phyloP scores from a whole-genome alignment of 2,113 vertebrate genomes.

The Antechinus flavipes region DNA sequence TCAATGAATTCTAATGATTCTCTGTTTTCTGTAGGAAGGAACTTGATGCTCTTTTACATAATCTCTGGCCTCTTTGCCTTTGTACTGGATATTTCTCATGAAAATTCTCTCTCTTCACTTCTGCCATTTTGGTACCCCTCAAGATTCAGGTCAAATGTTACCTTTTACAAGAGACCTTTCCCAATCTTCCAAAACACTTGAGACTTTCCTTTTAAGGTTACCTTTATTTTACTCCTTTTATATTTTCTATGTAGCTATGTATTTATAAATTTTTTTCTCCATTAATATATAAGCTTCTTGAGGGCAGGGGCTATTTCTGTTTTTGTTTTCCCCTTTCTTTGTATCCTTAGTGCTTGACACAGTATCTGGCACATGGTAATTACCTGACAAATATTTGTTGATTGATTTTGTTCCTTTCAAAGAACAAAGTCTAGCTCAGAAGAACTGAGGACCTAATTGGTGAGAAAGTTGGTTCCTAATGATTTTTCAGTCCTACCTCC shows the following conservation, averaged over 20 bases:
- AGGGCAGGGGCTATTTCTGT: background rate
- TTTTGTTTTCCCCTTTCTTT: background rate
- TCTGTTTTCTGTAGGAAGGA: background rate
- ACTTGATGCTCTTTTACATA: background rate
- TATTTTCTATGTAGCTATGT: background rate
- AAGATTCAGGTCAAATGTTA: background rate
- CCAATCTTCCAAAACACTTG: background rate
- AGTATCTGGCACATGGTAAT: background rate
- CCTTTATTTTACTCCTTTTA: background rate
- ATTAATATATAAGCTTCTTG: background rate
- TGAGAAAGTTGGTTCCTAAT: too few relatives aligned
- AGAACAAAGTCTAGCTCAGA: background rate
- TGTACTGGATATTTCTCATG: background rate
- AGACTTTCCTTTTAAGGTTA: background rate
- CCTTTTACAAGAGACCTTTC: background rate
- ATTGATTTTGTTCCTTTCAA: background rate
- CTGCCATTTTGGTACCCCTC: background rate
- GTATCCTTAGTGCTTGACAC: background rate
- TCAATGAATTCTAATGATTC: background rate
- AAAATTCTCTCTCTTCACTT: background rate
- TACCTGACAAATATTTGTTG: background rate
- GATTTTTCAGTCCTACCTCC: too few relatives aligned
- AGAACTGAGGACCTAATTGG: background rate
- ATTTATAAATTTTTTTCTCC: background rate
- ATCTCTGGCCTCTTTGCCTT: background rate